Evolutionary conservation across 2,888 invertebrate genomes (phyloP).

Genomic region (Archips xylosteana): DNA sequence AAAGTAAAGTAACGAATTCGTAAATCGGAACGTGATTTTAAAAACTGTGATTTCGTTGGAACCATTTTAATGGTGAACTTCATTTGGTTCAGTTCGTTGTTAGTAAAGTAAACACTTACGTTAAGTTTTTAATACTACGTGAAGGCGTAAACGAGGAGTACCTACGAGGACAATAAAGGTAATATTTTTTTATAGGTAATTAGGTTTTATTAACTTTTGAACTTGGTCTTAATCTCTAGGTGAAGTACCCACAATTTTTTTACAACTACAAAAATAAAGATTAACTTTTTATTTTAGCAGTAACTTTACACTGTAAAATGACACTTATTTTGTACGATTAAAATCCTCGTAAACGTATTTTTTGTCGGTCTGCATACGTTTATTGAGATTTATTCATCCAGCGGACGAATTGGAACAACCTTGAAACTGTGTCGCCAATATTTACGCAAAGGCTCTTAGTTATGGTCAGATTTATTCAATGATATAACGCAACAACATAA

Average conservation of each 20-base stretch:
- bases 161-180: constrained; percentile 59
- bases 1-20: constrained; percentile 28
- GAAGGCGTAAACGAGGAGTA: constrained; percentile 49
- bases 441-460: constrained; percentile 63
- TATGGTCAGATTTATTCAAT: constrained; percentile 59
- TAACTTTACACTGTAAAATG: neutral
- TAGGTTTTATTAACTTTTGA: constrained; percentile 25
- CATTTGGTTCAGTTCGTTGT: constrained; percentile 54
- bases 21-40: constrained; percentile 33
- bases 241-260: neutral
- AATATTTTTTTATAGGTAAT: constrained; percentile 47
- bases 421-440: constrained; percentile 68
- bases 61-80: constrained; percentile 34
- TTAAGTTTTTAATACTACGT: constrained; percentile 53
- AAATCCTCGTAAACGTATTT: constrained; percentile 7
- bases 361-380: constrained; percentile 32
- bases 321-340: neutral
- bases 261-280: neutral
- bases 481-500: constrained; percentile 58
- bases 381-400: constrained; percentile 40
- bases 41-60: constrained; percentile 35
- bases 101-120: constrained; percentile 47
- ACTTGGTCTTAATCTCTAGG: neutral
- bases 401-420: constrained; percentile 64
- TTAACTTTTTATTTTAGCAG: neutral